Base-by-base conservation (phyloP, 2,888 invertebrate genomes). In the Beris chalybata region DNA sequence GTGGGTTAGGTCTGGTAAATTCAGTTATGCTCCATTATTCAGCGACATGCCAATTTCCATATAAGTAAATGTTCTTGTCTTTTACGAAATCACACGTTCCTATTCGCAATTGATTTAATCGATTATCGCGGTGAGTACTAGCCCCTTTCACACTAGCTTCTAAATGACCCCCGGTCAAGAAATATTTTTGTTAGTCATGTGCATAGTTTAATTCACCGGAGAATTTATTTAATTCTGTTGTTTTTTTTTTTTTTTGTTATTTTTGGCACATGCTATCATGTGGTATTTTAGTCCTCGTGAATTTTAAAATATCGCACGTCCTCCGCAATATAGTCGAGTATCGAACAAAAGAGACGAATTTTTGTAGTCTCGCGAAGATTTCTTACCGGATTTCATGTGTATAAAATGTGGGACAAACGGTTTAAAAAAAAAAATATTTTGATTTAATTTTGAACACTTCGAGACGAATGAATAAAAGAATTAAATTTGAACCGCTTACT, bases 181-280 rank as follows among this genome's bases (percentile, higher is more conserved):
- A 43, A 52, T 61, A 61, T 61, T 48, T 61, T 61, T 52, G 58
- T 61, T 61, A 61, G 61, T 61, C 61, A 61, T 61, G 61, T 61
- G 61, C 61, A 61, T 61, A 61, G 50, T 32, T 61, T 61, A 61
- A 61, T 50, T 61, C 61, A 15, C 59, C 5, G 48, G 12, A 32
- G 32, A 59, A 59, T 59, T 59, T 47, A 59, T 48, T 59, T 59
- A 38, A 38, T 38, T 38, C 38, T 9, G 38, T 38, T 38, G 38
- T 58, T 31, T 15, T n/a, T 13, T 48, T 43, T 59, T 48, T 32
- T 31, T 59, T 48, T 38, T 47, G 59, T 47, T 59, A 59, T 59
- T 59, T 59, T 59, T 59, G 31, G 12, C 50, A 32, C 48, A 30
- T 30, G 30, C 9, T 47, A 44, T 13, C 15, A 45, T 58, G 58